These are phyloP conservation scores for Contarinia nasturtii DNA, from an alignment of 1,140 invertebrate genomes.

Conservation along the genomic window DNA sequence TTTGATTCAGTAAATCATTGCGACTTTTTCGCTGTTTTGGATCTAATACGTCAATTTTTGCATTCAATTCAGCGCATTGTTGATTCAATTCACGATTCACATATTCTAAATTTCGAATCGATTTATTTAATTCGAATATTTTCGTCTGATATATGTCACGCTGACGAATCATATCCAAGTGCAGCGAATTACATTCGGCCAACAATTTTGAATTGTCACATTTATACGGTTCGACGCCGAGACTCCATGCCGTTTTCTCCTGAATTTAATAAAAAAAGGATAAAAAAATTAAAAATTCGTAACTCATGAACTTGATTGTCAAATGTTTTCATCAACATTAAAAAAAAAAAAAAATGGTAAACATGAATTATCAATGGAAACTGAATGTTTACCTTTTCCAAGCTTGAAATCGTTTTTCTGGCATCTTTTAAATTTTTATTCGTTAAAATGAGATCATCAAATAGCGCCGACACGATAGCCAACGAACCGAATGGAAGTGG, in stretches of 20 bases:
- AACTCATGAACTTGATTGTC: not conserved
- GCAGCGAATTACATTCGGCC: slow-evolving; percentile 44
- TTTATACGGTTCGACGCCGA: slow-evolving; percentile 38
- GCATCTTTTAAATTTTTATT: slow-evolving; percentile 47
- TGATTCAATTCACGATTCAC: slow-evolving; percentile 17
- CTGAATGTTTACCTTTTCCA: slow-evolving; percentile 15
- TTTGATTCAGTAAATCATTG: not conserved
- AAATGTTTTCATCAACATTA: not conserved
- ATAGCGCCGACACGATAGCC: slow-evolving; percentile 43
- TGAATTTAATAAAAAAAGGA: slow-evolving; percentile 12
- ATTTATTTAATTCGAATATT: slow-evolving; percentile 12
- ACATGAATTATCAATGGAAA: not conserved
- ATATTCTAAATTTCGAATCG: slow-evolving; percentile 13
- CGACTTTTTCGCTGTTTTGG: not conserved
- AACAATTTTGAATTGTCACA: slow-evolving; percentile 41
- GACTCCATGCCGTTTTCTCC: slow-evolving; percentile 33
- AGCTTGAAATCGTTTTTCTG: slow-evolving; percentile 13
- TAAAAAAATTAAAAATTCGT: not conserved
- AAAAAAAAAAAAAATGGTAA: not conserved
- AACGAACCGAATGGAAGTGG: slow-evolving; percentile 23
- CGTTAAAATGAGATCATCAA: slow-evolving; percentile 50
- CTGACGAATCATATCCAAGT: slow-evolving; percentile 39
- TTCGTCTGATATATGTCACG: slow-evolving; percentile 26
- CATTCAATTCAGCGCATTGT: slow-evolving; percentile 15
- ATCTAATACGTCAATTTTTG: slow-evolving; percentile 9